Evolutionary conservation across 1,140 invertebrate genomes (phyloP).

Genomic region (Achroia grisella): DNA sequence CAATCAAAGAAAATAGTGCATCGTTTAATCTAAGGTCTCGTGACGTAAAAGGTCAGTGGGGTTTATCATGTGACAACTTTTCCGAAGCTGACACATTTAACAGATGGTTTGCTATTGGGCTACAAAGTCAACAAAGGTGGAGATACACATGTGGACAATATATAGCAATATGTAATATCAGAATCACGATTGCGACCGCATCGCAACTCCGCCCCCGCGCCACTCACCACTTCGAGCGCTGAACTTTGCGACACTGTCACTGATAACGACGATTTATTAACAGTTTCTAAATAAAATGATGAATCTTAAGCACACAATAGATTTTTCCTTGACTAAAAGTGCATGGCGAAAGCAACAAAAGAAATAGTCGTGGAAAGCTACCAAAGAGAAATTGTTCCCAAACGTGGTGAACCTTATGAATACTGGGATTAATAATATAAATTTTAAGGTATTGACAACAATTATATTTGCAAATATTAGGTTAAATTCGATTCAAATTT

Average conservation of each 20-base stretch:
- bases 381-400: too few relatives aligned
- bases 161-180: constrained; percentile 41
- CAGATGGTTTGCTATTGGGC: not conserved
- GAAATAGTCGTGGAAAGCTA: too few relatives aligned
- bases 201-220: not conserved
- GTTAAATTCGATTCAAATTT: too few relatives aligned
- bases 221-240: constrained; percentile 23
- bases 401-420: too few relatives aligned
- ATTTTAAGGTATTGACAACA: too few relatives aligned
- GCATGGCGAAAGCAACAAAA: too few relatives aligned
- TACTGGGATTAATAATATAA: too few relatives aligned
- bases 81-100: not conserved
- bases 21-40: not conserved
- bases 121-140: not conserved
- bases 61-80: constrained; percentile 3
- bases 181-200: constrained; percentile 19
- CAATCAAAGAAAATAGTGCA: too few relatives aligned
- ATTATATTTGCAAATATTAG: too few relatives aligned
- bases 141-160: not conserved
- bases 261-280: constrained; percentile 45
- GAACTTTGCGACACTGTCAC: constrained; percentile 57
- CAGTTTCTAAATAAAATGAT: constrained; percentile 28
- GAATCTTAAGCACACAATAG: not conserved
- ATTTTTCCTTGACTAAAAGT: too few relatives aligned
- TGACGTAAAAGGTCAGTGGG: not conserved